Conservation (phyloP, 2,113 vertebrate species). For the Syngnathoides biaculeatus region DNA sequence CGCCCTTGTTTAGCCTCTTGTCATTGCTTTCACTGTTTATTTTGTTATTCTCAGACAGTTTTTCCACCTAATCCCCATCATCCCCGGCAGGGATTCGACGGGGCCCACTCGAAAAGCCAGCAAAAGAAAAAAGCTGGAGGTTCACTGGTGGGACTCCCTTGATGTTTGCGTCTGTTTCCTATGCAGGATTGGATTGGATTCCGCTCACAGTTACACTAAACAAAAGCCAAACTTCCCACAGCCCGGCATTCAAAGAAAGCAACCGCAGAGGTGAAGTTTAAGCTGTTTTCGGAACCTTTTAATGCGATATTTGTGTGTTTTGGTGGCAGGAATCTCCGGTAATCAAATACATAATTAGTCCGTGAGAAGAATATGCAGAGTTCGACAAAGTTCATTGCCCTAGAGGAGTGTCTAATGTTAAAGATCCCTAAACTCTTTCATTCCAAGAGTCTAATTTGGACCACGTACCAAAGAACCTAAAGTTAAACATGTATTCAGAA, state of each 20-base stretch:
- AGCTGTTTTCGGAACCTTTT: not conserved
- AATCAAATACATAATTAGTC: not conserved
- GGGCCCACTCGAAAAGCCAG: constrained; percentile 32
- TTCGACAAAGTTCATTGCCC: not conserved
- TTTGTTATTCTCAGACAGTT: constrained; percentile 51
- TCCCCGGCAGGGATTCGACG: constrained; percentile 41
- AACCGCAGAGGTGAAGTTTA: constrained; percentile 3
- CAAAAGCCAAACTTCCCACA: constrained; percentile 15
- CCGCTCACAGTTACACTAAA: constrained; percentile 27
- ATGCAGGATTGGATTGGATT: constrained; percentile 48
- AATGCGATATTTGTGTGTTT: not conserved
- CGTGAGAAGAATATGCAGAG: not conserved
- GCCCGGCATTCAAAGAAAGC: constrained; percentile 25
- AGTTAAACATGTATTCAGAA: too few relatives aligned
- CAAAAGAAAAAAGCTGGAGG: constrained; percentile 29
- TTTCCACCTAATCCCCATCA: constrained; percentile 50
- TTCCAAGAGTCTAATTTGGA: not conserved
- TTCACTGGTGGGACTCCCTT: constrained; percentile 52
- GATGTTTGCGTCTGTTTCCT: constrained; percentile 44
- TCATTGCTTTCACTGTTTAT: constrained; percentile 55
- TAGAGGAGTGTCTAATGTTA: not conserved
- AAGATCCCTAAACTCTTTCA: not conserved
- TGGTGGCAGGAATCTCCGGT: not conserved
- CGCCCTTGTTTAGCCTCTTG: constrained; percentile 17
- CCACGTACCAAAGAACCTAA: too few relatives aligned